Conservation (phyloP, 35 echinoderm and acorn worm genomes). For the Ophioderma brevispina region DNA sequence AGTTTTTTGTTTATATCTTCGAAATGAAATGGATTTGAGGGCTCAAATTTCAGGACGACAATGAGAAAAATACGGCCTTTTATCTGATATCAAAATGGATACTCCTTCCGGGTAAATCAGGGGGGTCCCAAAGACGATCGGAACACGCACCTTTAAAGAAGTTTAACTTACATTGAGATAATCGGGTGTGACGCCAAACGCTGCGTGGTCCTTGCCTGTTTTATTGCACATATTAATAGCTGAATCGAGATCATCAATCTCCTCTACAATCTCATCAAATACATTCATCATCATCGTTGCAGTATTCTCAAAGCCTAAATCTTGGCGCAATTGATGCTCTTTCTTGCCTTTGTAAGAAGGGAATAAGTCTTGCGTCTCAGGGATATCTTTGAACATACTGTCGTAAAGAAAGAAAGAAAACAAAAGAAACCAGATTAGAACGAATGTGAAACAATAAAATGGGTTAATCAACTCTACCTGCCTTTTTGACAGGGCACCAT, state of each 20-base stretch:
- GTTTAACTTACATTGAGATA: slow-evolving; percentile 70
- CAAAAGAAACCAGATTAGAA: not conserved
- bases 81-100: no score
- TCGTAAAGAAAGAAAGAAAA: slow-evolving; percentile 9
- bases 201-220: slow-evolving; percentile 75
- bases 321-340: slow-evolving; percentile 75
- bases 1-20: no score
- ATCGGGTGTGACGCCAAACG: slow-evolving; percentile 63
- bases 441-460: not conserved
- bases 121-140: no score
- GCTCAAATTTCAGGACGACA: no score
- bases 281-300: slow-evolving; percentile 78
- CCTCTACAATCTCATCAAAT: slow-evolving; percentile 89
- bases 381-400: slow-evolving; percentile 85
- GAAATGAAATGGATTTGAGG: no score
- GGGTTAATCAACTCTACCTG: no score
- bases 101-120: no score
- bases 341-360: slow-evolving; percentile 83
- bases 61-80: no score
- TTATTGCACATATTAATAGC: slow-evolving; percentile 70
- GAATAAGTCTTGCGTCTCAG: slow-evolving; percentile 86
- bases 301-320: slow-evolving; percentile 78
- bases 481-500: no score
- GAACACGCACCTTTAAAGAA: not conserved
- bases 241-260: slow-evolving; percentile 79